phyloP scores from a whole-genome alignment of 2,113 vertebrate species.

The Coracopsis vasa region DNA sequence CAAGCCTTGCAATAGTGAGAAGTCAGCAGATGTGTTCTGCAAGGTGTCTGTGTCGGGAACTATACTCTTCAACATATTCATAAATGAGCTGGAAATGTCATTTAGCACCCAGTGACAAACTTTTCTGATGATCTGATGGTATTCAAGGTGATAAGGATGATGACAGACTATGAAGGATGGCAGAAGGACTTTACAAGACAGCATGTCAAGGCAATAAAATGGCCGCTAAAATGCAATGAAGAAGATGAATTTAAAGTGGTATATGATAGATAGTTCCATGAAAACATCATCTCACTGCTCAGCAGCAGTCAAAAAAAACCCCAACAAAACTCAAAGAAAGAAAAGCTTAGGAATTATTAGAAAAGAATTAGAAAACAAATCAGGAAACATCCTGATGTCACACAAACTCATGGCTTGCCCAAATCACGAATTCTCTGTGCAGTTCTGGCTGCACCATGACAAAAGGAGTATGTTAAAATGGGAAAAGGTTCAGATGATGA shows the following conservation, averaged over 20 bases:
- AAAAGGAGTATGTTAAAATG: neutral
- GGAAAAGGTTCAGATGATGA: neutral
- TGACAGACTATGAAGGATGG: neutral
- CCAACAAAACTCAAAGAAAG: neutral
- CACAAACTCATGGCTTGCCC: neutral
- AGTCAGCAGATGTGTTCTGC: neutral
- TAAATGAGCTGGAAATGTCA: neutral
- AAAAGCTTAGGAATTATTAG: neutral
- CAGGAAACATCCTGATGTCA: neutral
- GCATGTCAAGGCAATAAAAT: slow-evolving; percentile 5
- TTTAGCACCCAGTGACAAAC: neutral
- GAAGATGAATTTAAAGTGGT: neutral
- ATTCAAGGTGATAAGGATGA: neutral
- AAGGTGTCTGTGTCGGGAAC: neutral
- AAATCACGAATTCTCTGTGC: neutral
- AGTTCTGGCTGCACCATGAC: neutral
- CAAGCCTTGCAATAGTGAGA: neutral
- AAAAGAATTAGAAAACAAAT: neutral
- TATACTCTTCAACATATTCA: neutral
- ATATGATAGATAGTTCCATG: neutral
- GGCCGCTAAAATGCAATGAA: neutral
- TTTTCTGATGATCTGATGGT: neutral
- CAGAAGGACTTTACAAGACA: neutral
- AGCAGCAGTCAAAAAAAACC: neutral
- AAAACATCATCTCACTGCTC: neutral